These are phyloP conservation scores for Drosophila quadrilineata DNA, from an alignment of 1,140 invertebrate species.

Conservation along the genomic window DNA sequence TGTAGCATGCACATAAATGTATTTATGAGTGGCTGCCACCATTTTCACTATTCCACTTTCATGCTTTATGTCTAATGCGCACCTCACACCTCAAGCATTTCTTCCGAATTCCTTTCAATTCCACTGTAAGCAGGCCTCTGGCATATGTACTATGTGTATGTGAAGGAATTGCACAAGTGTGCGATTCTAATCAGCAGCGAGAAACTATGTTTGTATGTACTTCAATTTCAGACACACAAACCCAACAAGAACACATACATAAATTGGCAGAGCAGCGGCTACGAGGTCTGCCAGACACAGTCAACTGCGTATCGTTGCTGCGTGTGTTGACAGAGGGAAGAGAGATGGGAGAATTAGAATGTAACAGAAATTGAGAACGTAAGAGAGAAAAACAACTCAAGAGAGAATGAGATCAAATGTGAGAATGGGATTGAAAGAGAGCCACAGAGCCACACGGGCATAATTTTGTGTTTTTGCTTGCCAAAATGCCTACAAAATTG, in stretches of 20 bases:
- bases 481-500: conserved; percentile 29
- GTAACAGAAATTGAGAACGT: no score
- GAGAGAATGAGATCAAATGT: no score
- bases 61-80: conserved; percentile 49
- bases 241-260: conserved; percentile 59
- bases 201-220: no score
- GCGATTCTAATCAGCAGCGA: conserved; percentile 64
- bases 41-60: conserved; percentile 54
- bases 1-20: conserved; percentile 52
- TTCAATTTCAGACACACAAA: conserved; percentile 39
- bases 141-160: no score
- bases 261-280: conserved; percentile 43
- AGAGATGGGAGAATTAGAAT: not conserved
- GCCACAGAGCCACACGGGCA: not conserved
- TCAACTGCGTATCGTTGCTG: no score
- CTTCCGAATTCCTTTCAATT: no score
- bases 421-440: not conserved
- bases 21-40: conserved; percentile 51
- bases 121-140: conserved; percentile 11
- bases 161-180: conserved; percentile 28
- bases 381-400: no score
- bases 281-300: no score
- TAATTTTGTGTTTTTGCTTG: not conserved
- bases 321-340: not conserved
- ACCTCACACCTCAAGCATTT: conserved; percentile 35